Base-by-base conservation (phyloP, 1,140 invertebrate genomes). In the Gyrodactylus bullatarudis region DNA sequence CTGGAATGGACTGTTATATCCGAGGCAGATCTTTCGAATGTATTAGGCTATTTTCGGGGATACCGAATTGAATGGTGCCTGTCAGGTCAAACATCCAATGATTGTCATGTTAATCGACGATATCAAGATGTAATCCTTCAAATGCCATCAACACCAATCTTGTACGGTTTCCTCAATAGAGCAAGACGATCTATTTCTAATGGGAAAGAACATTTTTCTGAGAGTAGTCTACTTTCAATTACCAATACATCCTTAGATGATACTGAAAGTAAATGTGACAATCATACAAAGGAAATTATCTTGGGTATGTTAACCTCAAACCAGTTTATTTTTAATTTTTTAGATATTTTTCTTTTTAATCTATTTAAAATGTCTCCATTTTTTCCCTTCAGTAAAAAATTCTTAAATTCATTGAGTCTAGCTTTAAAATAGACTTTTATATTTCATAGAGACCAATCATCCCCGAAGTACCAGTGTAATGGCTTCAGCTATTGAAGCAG, bases 21-120 rank as follows among this genome's bases (percentile, higher is more conserved):
- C 1, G 21, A 71, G 23, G 1, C 70, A 1, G 70, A 71, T 1
- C 1, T 71, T 25, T 16, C 70, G 23, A 71, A 24, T 71, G n/a
- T 73, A 23, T 20, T 23, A 1, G 72, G 72, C 21, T 73, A 25
- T 26, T 73, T 73, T 54, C 26, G 72, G 1, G 72, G 72, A 23
- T 73, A 68, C 25, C 26, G 72, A 73, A 26, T 73, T 1, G 72
- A 73, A 27, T 73, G 72, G 72, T 73, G 72, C 23, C 26, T 73
- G 34, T n/a, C 23, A 23, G 26, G 23, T 54, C 68, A 24, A 1
- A 27, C 26, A 23, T 20, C 21, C n/a, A 1, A 16, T 8, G 72
- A 73, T 25, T 73, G 72, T 73, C 21, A 68, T 24, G 26, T 26
- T 1, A 25, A 21, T 23, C 23, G n/a, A 23, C 26, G 26, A 68